phyloP scores from a whole-genome alignment of 2,797 vertebrate genomes.

The Sebastes taczanowskii region DNA sequence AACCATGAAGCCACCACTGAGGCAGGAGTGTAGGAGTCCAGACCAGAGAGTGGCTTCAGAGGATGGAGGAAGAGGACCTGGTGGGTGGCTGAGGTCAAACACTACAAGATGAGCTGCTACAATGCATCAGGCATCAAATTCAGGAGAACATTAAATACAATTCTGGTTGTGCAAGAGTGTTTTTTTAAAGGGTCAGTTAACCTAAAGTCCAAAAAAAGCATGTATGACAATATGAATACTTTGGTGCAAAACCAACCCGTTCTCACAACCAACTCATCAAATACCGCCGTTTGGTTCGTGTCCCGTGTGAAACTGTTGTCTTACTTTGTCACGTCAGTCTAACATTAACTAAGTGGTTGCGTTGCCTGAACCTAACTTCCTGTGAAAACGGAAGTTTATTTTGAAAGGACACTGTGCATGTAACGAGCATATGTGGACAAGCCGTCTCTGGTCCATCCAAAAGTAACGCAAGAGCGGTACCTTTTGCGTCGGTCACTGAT shows the following conservation, averaged over 20 bases:
- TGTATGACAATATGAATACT: neutral
- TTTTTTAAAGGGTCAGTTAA: neutral
- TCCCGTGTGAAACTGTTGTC: too few species aligned
- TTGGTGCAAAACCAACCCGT: neutral
- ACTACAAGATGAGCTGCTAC: neutral
- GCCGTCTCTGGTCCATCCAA: too few species aligned
- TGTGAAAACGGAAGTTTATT: too few species aligned
- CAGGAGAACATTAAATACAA: neutral
- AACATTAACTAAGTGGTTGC: too few species aligned
- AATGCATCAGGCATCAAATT: neutral
- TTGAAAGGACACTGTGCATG: too few species aligned
- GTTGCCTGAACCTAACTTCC: too few species aligned
- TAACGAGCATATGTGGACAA: rapidly evolving
- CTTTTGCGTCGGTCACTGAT: too few species aligned
- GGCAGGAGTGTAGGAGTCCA: slow-evolving; percentile 58
- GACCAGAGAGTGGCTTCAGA: slow-evolving; percentile 44
- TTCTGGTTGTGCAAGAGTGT: neutral
- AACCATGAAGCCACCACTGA: slow-evolving; percentile 41
- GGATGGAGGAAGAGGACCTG: slow-evolving; percentile 22
- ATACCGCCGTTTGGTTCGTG: too few species aligned
- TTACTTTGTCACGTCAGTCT: too few species aligned
- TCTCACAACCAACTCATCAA: too few species aligned
- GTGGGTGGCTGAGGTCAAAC: slow-evolving; percentile 40
- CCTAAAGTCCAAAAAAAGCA: neutral
- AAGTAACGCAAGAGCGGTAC: too few species aligned